Conservation (phyloP, 2,797 vertebrate genomes). For the Helostoma temminkii region DNA sequence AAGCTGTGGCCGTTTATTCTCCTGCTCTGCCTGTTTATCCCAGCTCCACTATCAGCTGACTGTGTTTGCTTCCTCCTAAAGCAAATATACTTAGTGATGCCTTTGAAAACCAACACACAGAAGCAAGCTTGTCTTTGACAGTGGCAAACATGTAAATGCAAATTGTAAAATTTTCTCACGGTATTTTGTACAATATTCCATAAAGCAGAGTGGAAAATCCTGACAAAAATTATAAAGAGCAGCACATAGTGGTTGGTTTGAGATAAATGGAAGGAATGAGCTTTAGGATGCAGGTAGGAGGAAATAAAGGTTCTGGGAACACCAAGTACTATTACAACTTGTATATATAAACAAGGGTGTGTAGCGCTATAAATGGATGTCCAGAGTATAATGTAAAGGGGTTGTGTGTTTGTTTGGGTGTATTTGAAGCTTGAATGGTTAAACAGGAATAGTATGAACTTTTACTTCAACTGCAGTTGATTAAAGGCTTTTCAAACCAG, state of each 20-base stretch:
- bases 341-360: slow-evolving; percentile 6
- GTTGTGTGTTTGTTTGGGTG: slow-evolving; percentile 30
- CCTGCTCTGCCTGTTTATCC: slow-evolving; percentile 5
- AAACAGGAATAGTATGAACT: slow-evolving; percentile 46
- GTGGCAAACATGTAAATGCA: slow-evolving; percentile 46
- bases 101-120: slow-evolving; percentile 43
- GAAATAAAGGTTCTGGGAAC: slow-evolving; percentile 10
- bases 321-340: slow-evolving; percentile 12
- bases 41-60: slow-evolving; percentile 52
- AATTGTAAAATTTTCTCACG: not conserved
- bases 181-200: not conserved
- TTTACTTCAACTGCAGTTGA: slow-evolving; percentile 29
- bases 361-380: not conserved
- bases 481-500: slow-evolving; percentile 36
- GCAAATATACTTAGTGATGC: slow-evolving; percentile 57
- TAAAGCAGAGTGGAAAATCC: not conserved
- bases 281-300: not conserved
- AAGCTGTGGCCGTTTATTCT: slow-evolving; percentile 12
- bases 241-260: slow-evolving; percentile 6
- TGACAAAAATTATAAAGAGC: not conserved
- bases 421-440: slow-evolving; percentile 22
- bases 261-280: slow-evolving; percentile 56
- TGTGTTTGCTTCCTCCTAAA: slow-evolving; percentile 66
- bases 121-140: slow-evolving; percentile 56
- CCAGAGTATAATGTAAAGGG: slow-evolving; percentile 10